phyloP scores from a whole-genome alignment of 2,888 invertebrate genomes.

The Elmis aenea region DNA sequence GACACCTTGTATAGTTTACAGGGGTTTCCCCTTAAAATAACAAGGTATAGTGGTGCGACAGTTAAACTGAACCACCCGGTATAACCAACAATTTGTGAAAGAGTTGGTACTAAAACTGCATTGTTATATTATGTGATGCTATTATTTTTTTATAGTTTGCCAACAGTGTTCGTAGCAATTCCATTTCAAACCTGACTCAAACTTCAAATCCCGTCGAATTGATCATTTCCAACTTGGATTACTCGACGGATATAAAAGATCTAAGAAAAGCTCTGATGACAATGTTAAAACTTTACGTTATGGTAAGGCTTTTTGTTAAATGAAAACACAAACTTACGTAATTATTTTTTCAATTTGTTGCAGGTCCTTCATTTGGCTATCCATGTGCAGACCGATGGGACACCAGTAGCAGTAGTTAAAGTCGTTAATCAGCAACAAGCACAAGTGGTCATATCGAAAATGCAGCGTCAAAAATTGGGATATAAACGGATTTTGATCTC shows the following conservation, averaged over 20 bases:
- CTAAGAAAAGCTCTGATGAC: slow-evolving; percentile 59
- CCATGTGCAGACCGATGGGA: slow-evolving; percentile 60
- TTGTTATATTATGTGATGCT: too few relatives aligned
- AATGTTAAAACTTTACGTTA: slow-evolving; percentile 61
- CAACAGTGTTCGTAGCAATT: too few relatives aligned
- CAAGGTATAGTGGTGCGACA: too few relatives aligned
- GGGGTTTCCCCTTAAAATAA: too few relatives aligned
- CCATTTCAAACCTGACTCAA: too few relatives aligned
- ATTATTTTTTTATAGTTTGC: too few relatives aligned
- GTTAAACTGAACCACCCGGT: too few relatives aligned
- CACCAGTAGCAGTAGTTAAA: slow-evolving; percentile 64
- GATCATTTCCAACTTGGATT: slow-evolving; percentile 66
- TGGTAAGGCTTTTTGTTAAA: too few relatives aligned
- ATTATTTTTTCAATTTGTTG: slow-evolving; percentile 17
- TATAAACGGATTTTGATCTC: slow-evolving; percentile 76
- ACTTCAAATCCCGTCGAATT: slow-evolving; percentile 51
- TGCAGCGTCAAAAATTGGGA: slow-evolving; percentile 78
- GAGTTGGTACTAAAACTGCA: too few relatives aligned
- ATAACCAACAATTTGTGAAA: too few relatives aligned
- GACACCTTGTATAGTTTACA: too few relatives aligned
- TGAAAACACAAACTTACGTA: background rate
- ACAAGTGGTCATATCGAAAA: slow-evolving; percentile 70
- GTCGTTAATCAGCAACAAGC: slow-evolving; percentile 63
- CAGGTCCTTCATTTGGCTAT: slow-evolving; percentile 59
- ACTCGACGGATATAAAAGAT: slow-evolving; percentile 61